A percentile compares a stretch with the other conserved stretches of the same genome.
phyloP scores from a whole-genome alignment of 2,888 invertebrate genomes.

The Drosophila subsilvestris region DNA sequence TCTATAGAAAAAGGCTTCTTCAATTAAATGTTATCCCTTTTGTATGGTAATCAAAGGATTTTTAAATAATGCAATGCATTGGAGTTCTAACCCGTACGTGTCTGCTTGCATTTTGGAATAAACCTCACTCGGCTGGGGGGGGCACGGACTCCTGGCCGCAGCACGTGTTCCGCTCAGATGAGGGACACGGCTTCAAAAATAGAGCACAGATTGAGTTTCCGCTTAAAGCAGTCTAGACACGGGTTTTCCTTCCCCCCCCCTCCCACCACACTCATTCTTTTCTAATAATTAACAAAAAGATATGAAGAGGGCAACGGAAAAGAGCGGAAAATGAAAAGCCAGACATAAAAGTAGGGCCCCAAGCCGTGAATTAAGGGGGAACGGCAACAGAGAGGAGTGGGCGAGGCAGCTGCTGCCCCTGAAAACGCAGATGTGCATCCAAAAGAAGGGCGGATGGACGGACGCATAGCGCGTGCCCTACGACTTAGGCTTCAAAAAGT shows the following conservation, averaged over 20 bases:
- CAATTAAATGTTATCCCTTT: not conserved
- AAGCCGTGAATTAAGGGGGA: slow-evolving; percentile 32
- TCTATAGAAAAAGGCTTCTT: not conserved
- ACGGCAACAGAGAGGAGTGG: slow-evolving; percentile 4
- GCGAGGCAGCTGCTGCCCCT: slow-evolving; percentile 48
- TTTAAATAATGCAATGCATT: slow-evolving; percentile 17
- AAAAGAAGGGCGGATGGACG: slow-evolving; percentile 10
- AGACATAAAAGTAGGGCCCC: slow-evolving; percentile 54
- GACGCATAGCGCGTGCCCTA: slow-evolving; percentile 64
- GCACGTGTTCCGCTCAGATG: slow-evolving; percentile 41
- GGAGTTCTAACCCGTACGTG: not conserved
- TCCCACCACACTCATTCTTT: slow-evolving; percentile 41
- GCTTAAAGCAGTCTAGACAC: slow-evolving; percentile 70
- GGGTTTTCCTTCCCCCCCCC: slow-evolving; percentile 18
- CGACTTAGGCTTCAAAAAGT: slow-evolving; percentile 65
- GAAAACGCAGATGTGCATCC: slow-evolving; percentile 61
- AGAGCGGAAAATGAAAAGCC: slow-evolving; percentile 40
- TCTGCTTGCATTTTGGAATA: not conserved
- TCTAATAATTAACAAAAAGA: slow-evolving; percentile 69
- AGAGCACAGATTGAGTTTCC: slow-evolving; percentile 77
- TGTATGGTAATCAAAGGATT: slow-evolving; percentile 63
- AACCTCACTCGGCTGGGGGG: slow-evolving; percentile 13
- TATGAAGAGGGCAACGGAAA: slow-evolving; percentile 18
- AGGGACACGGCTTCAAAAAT: slow-evolving; percentile 56
- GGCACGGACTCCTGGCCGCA: not conserved